Evolutionary conservation across 2,888 invertebrate genomes (phyloP), one percentile per base, ranked within the genome.

Genomic region (Drosophila anomalipes): DNA sequence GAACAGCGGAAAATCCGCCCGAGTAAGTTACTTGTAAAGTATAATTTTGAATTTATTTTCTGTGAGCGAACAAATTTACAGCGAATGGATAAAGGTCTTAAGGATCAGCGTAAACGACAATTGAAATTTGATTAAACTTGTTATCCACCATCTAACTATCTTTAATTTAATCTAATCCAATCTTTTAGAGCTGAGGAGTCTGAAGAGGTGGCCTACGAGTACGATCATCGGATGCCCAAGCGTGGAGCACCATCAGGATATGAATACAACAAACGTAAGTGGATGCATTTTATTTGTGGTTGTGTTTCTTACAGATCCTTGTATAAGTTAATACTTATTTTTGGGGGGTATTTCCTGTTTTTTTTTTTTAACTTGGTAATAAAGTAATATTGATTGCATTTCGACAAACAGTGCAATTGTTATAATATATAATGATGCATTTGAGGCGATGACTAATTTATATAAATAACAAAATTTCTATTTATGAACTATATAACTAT

Each of bases 11-110:
- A 80, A 86, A 77, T 90, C 87, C 87, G 90, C 84, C 85, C 64
- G 88, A 88, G 88, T 88, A 88, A 88, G 88, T 88, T 82, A 81
- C 77, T 84, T 88, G 87, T 87, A 87, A 87, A 89, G 87, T 87
- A 87, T 87, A 86, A 88, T 77, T 83, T 80, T 81, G 51, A 77
- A 76, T 84, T 49, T 75, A 70, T 77, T 71, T 66, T 63, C 59
- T 44, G 66, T 69, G 70, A 52, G 58, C 69, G 16, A 52, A 62
- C 58, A 60, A 44, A 58, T 56, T 59, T 52, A 32, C 54, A 61
- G 66, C 35, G 41, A 61, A 37, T n/a, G 67, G 81, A 77, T 53
- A 49, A 22, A 54, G 33, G 63, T 58, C 30, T 22, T 4, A 51
- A 33, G 28, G 30, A 14, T 30, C 61, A 57, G 51, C 70, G 76